Evolutionary conservation across 2,888 invertebrate genomes (phyloP), one percentile per base, ranked within the genome.

Genomic region (Diplazon laetatorius): DNA sequence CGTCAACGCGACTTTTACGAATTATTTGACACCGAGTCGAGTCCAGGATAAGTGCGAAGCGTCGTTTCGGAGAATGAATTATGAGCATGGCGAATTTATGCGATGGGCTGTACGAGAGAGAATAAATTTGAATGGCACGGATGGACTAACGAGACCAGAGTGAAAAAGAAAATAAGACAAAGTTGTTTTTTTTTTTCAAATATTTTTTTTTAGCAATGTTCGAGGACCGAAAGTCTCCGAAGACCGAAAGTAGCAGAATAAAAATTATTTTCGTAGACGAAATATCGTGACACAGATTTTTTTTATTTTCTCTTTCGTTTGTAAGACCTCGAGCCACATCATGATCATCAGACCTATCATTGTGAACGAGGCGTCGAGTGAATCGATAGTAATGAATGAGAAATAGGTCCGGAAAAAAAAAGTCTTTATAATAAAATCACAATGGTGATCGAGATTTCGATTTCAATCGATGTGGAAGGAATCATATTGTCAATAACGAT

Each of bases 61-160:
- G 74, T 75, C 74, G 78, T 78, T 78, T 55, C n/a, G 66, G 18
- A 4, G 30, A 39, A 71, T 78, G 78, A 78, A 62, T 75, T 78
- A 78, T 55, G 78, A 78, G 78, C 74, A 16, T 48, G 39, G 70
- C 20, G 70, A 78, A 78, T 78, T 78, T 71, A 78, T 78, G 78
- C 74, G 65, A 66, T 66, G 70, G 35, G 14, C n/a, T 59, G 25
- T 35, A 60, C 48, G 20, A 30, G 66, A 75, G 66, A 20, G 69
- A 59, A 59, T 35, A 66, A 66, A 75, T 71, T 60, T 60, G 65
- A 66, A 66, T 22, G 52, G 48, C 30, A 30, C 30, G 48, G 30
- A 14, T 42, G 39, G 18, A 48, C 35, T 30, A 39, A 59, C 50
- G 44, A 52, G 71, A 66, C 37, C 16, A 55, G 66, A 62, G 25